phyloP scores from a whole-genome alignment of 2,888 invertebrate genomes.

The Galerucella pusilla region DNA sequence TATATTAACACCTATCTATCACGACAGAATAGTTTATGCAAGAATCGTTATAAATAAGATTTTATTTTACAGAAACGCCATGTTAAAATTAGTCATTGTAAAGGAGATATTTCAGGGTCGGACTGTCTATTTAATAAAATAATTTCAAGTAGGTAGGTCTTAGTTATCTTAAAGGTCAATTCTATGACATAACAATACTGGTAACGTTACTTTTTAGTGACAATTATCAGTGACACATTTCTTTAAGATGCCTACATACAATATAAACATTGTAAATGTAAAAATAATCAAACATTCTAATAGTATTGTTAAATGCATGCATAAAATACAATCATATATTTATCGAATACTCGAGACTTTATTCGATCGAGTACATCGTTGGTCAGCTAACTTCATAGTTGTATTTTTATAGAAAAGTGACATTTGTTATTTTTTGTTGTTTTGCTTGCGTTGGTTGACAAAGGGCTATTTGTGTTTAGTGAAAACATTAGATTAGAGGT shows the following conservation, averaged over 20 bases:
- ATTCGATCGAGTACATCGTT: too few species aligned
- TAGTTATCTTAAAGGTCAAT: conserved; percentile 10
- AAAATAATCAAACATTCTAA: conserved; percentile 1
- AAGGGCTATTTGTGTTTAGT: too few species aligned
- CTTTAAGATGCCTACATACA: conserved; percentile 4
- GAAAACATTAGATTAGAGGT: too few species aligned
- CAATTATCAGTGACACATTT: conserved; percentile 4
- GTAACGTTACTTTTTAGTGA: conserved; percentile 4
- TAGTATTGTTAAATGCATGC: conserved; percentile 1
- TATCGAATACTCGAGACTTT: too few species aligned
- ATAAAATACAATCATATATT: too few species aligned
- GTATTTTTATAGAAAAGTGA: too few species aligned
- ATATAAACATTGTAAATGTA: neutral
- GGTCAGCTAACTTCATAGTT: too few species aligned
- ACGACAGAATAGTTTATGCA: conserved; percentile 36
- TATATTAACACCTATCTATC: conserved; percentile 40
- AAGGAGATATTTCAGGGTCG: conserved; percentile 19
- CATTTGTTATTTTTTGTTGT: too few species aligned
- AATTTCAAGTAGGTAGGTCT: neutral
- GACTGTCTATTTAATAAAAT: conserved; percentile 8
- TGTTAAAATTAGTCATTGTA: conserved; percentile 42
- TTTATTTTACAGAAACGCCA: conserved; percentile 45
- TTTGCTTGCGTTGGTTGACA: too few species aligned
- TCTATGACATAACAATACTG: conserved; percentile 8
- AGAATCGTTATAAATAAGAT: conserved; percentile 36